These are phyloP conservation scores for Lycia hirtaria DNA, from an alignment of 2,888 invertebrate species.

Conservation along the genomic window DNA sequence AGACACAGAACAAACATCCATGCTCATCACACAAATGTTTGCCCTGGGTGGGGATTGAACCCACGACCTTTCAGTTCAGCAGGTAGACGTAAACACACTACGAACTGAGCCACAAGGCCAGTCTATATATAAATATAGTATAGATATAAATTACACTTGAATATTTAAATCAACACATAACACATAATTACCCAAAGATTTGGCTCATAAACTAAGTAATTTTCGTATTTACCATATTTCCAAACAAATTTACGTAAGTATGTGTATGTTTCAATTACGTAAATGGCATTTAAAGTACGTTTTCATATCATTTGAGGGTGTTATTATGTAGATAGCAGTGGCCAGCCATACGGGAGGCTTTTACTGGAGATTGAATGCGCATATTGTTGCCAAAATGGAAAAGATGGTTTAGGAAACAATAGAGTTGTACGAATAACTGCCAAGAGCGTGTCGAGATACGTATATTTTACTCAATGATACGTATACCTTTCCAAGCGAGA, in stretches of 20 bases:
- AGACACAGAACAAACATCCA: too few relatives aligned
- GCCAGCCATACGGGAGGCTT: constrained; percentile 50
- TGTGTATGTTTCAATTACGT: constrained; percentile 51
- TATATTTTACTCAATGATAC: too few relatives aligned
- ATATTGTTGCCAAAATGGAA: constrained; percentile 52
- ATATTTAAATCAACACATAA: neutral
- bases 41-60: too few relatives aligned
- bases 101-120: too few relatives aligned
- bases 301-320: constrained; percentile 38
- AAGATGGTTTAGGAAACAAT: constrained; percentile 27
- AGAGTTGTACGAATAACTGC: neutral
- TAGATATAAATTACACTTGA: too few relatives aligned
- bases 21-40: too few relatives aligned
- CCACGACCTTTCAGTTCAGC: too few relatives aligned
- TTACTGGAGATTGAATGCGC: constrained; percentile 52
- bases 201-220: neutral
- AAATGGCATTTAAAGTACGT: constrained; percentile 45
- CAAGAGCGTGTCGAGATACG: too few relatives aligned
- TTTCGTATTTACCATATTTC: constrained; percentile 34
- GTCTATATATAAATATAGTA: too few relatives aligned
- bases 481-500: too few relatives aligned
- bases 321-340: constrained; percentile 49
- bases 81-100: too few relatives aligned
- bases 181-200: neutral
- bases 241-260: constrained; percentile 24